Conservation (phyloP, 2,797 vertebrate species). For the Enteromius thamalakanensis region DNA sequence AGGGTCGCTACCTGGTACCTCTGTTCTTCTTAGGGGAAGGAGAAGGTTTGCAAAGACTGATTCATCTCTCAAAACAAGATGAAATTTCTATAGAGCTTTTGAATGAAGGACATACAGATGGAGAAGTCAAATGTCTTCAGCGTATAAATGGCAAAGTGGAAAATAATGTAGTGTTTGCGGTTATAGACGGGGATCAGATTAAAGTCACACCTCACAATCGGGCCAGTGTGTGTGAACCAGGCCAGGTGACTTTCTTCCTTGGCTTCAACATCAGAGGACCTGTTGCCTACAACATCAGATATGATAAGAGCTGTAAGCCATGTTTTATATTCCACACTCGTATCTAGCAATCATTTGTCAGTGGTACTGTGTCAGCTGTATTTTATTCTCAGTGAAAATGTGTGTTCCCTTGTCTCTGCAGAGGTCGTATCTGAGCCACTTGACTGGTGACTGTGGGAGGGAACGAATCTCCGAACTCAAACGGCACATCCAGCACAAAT, state of each 20-base stretch:
- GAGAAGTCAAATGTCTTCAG: neutral
- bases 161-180: neutral
- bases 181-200: neutral
- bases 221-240: neutral
- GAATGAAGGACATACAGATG: too few relatives aligned
- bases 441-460: too few relatives aligned
- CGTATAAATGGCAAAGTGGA: neutral
- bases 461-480: neutral
- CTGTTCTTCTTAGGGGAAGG: slow-evolving; percentile 31
- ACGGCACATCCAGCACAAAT: neutral
- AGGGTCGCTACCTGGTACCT: slow-evolving; percentile 17
- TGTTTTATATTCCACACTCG: too few relatives aligned
- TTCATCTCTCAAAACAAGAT: neutral
- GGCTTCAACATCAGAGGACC: slow-evolving; percentile 10
- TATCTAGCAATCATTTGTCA: too few relatives aligned
- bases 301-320: neutral
- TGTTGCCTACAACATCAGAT: slow-evolving; percentile 2
- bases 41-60: slow-evolving; percentile 4
- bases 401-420: too few relatives aligned
- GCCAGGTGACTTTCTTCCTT: neutral
- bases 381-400: too few relatives aligned
- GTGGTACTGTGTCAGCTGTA: too few relatives aligned
- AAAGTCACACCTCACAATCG: neutral
- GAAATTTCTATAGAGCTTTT: neutral
- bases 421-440: too few relatives aligned